Conservation (phyloP, 2,113 vertebrate genomes). For the Rhinolophus ferrumequinum region DNA sequence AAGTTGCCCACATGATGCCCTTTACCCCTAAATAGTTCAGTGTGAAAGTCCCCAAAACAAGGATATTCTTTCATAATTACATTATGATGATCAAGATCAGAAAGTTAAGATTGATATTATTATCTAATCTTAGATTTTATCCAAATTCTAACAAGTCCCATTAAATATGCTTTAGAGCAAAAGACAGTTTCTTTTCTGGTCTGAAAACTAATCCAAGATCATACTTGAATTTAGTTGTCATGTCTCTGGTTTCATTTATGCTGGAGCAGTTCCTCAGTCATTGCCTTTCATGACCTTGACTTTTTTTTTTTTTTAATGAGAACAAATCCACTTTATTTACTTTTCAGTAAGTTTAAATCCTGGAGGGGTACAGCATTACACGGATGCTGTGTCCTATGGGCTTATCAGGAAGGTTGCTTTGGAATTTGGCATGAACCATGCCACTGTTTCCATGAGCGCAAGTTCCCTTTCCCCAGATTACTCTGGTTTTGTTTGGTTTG, state of each 20-base stretch:
- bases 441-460: no score
- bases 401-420: no score
- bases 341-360: no score
- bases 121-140: background rate
- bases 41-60: background rate
- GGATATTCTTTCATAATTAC: slow-evolving; percentile 1
- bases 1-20: background rate
- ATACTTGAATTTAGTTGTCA: background rate
- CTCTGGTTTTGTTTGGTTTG: no score
- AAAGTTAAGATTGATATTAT: background rate
- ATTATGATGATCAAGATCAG: background rate
- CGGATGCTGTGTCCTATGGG: no score
- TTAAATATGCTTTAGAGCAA: background rate
- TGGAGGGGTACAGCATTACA: no score
- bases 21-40: background rate
- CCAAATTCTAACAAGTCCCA: background rate
- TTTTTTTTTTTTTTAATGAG: no score
- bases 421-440: no score
- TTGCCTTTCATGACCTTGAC: background rate
- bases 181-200: background rate
- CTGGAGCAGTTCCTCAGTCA: background rate
- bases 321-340: no score
- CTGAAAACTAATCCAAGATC: background rate
- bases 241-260: background rate
- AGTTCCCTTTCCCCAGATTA: no score